Evolutionary conservation across 2,888 invertebrate genomes (phyloP).

Genomic region (Ophioninae sp.): DNA sequence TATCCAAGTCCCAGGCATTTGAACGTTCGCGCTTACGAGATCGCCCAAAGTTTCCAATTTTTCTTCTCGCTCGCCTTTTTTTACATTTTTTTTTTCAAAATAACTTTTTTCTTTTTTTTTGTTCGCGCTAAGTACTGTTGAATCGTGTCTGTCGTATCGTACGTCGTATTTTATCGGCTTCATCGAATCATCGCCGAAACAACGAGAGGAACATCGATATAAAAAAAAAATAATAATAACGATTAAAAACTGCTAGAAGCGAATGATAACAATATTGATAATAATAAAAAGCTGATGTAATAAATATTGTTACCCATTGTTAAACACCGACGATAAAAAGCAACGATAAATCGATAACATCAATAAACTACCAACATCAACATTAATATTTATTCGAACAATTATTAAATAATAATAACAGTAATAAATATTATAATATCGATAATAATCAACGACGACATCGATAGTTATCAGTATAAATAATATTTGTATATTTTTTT

Average conservation of each 20-base stretch:
- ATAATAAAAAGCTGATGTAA: too few species aligned
- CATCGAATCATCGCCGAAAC: background rate
- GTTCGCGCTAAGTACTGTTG: background rate
- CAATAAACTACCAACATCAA: too few species aligned
- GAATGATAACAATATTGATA: background rate
- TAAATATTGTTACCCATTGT: too few species aligned
- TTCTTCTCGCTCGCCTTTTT: background rate
- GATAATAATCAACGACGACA: background rate
- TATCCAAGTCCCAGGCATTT: conserved; percentile 48
- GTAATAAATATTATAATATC: background rate
- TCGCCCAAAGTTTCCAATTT: background rate
- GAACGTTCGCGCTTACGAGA: conserved; percentile 46
- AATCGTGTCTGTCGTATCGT: background rate
- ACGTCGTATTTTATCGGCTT: background rate
- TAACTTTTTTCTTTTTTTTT: background rate
- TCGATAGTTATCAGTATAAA: background rate
- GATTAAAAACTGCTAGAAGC: too few species aligned
- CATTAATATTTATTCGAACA: too few species aligned
- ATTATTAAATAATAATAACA: too few species aligned
- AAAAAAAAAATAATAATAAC: too few species aligned
- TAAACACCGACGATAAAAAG: too few species aligned
- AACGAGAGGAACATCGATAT: too few species aligned
- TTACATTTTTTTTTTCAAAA: conserved; percentile 15
- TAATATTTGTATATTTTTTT: background rate
- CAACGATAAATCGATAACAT: too few species aligned